Conservation (phyloP, 92 coral and sea anemone species). For the Chrysogorgia sp. region DNA sequence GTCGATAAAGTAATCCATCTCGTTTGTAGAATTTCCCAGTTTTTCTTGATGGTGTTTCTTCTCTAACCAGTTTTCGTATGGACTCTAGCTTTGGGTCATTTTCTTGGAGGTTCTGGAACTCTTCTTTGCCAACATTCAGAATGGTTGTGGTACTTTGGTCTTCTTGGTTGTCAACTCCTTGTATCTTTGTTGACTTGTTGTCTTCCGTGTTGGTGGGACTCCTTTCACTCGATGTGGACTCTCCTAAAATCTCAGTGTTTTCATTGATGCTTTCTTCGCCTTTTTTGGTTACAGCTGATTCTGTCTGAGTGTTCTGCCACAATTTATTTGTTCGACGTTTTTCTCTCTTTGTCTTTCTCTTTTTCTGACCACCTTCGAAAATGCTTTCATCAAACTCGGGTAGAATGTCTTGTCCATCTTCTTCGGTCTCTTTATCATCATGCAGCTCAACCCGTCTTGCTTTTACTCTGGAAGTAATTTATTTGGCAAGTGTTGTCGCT, state of each 20-base stretch:
- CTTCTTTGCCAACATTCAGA: not conserved
- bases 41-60: not conserved
- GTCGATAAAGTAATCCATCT: not conserved
- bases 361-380: slow-evolving; percentile 20
- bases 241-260: too few relatives aligned
- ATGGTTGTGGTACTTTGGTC: too few relatives aligned
- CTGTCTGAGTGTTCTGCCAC: not conserved
- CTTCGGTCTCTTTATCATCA: slow-evolving; percentile 10
- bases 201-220: too few relatives aligned
- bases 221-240: too few relatives aligned
- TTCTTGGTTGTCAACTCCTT: too few relatives aligned
- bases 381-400: not conserved
- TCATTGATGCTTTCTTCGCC: not conserved
- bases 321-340: slow-evolving; percentile 4
- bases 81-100: not conserved
- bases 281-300: not conserved
- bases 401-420: not conserved
- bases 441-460: too few relatives aligned
- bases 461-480: not conserved
- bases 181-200: too few relatives aligned
- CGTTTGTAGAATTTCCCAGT: not conserved
- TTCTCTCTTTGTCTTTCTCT: slow-evolving; percentile 30
- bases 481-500: not conserved
- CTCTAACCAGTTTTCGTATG: not conserved
- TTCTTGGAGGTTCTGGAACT: not conserved